These are phyloP conservation scores for Globia sparganii DNA, from an alignment of 2,888 invertebrate species.

Conservation along the genomic window DNA sequence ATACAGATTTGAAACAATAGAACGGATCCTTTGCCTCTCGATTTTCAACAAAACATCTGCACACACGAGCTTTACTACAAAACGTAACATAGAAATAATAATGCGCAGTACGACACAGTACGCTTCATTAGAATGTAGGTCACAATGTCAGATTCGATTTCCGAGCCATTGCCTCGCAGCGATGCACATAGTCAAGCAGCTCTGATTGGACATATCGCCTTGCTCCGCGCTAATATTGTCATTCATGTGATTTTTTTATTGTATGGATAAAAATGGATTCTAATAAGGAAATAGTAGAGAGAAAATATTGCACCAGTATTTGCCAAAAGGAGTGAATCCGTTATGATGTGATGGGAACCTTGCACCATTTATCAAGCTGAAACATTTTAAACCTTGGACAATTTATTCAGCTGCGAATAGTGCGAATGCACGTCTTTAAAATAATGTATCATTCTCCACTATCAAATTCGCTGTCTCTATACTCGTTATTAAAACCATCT, in stretches of 20 bases:
- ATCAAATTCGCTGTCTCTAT: neutral
- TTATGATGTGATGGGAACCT: neutral
- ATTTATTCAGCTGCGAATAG: constrained; percentile 20
- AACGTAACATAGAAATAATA: constrained; percentile 46
- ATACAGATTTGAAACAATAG: constrained; percentile 22
- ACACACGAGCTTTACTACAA: constrained; percentile 25
- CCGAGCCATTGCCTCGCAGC: constrained; percentile 58
- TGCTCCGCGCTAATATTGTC: constrained; percentile 30
- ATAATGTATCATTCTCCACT: neutral
- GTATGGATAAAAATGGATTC: neutral
- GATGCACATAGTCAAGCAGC: constrained; percentile 53
- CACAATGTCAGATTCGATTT: constrained; percentile 70
- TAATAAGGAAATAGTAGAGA: constrained; percentile 1
- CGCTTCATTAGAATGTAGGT: constrained; percentile 65
- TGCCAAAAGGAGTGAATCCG: neutral
- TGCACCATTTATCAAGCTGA: constrained; percentile 23
- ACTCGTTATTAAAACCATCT: neutral
- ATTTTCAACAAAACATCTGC: constrained; percentile 29
- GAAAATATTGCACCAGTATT: neutral
- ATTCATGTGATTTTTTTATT: constrained; percentile 26
- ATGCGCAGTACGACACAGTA: constrained; percentile 59
- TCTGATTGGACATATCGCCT: constrained; percentile 46
- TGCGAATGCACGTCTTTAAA: constrained; percentile 13
- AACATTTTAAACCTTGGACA: constrained; percentile 17
- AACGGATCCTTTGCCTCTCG: neutral